A percentile compares a stretch with the other conserved stretches of the same genome.
Evolutionary conservation across 1,140 invertebrate species (phyloP).

Genomic region (Hycleus phaleratus): DNA sequence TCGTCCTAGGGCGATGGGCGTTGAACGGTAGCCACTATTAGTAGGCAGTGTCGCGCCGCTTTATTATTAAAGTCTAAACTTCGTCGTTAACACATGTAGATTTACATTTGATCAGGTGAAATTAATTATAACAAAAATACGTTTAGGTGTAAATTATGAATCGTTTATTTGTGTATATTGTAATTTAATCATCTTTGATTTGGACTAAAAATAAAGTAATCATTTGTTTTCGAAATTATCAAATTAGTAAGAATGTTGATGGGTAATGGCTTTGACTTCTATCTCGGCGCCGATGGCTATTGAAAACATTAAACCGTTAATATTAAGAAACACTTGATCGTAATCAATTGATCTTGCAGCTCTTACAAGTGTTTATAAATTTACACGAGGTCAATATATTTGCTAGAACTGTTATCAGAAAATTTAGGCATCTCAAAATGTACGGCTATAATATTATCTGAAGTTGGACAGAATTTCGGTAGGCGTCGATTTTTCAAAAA

Average conservation of each 20-base stretch:
- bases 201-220: too few species aligned
- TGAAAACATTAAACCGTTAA: slow-evolving; percentile 8
- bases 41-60: slow-evolving; percentile 13
- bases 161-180: too few species aligned
- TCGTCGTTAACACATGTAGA: slow-evolving; percentile 7
- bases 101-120: not conserved
- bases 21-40: slow-evolving; percentile 14
- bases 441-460: too few species aligned
- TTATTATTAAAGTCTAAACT: slow-evolving; percentile 13
- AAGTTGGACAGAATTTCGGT: too few species aligned
- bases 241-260: too few species aligned
- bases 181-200: too few species aligned
- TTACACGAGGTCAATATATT: slow-evolving; percentile 15
- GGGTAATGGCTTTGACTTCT: slow-evolving; percentile 1
- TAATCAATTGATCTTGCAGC: slow-evolving; percentile 7
- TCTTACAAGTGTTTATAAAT: slow-evolving; percentile 13
- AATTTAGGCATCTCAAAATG: too few species aligned
- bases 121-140: too few species aligned
- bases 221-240: too few species aligned
- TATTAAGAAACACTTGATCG: slow-evolving; percentile 12
- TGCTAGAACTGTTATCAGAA: not conserved
- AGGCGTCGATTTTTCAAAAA: too few species aligned
- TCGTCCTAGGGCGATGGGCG: slow-evolving; percentile 10
- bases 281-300: slow-evolving; percentile 10
- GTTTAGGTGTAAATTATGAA: too few species aligned